phyloP scores from a whole-genome alignment of 1,140 invertebrate genomes.

The Drosophila sechellia region DNA sequence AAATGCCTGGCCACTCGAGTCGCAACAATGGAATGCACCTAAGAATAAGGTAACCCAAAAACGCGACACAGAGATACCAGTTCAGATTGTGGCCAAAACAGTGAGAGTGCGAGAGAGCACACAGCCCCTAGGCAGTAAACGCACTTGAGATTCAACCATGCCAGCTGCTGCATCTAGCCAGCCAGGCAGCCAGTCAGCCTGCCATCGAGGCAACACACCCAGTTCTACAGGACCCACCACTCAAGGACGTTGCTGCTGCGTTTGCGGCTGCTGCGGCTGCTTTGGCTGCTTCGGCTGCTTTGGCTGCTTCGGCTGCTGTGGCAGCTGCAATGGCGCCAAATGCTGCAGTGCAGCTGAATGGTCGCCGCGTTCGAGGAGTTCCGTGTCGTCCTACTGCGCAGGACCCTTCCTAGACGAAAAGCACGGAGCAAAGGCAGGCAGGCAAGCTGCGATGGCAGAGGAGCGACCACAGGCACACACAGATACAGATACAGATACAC shows the following conservation, averaged over 20 bases:
- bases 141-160: constrained; percentile 54
- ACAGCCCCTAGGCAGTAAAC: constrained; percentile 48
- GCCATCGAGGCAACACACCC: constrained; percentile 29
- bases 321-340: constrained; percentile 59
- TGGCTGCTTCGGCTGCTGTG: constrained; percentile 27
- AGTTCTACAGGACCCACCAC: constrained; percentile 41
- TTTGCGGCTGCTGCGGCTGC: constrained; percentile 16
- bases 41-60: constrained; percentile 68
- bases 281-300: constrained; percentile 22
- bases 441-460: too few relatives aligned
- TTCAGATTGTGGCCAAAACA: constrained; percentile 30
- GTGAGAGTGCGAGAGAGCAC: constrained; percentile 3
- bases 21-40: constrained; percentile 48
- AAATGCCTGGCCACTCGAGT: constrained; percentile 46
- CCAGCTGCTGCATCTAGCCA: constrained; percentile 9
- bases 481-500: constrained; percentile 29
- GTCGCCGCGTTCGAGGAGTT: constrained; percentile 13
- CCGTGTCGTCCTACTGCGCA: constrained; percentile 58
- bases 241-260: constrained; percentile 68
- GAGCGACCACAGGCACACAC: constrained; percentile 24
- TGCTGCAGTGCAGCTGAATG: constrained; percentile 67
- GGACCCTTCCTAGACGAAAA: constrained; percentile 53
- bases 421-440: constrained; percentile 10
- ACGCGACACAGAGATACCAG: constrained; percentile 31
- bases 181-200: neutral